Base-by-base conservation (phyloP, 2,113 vertebrate species). In the Odobenus rosmarus region DNA sequence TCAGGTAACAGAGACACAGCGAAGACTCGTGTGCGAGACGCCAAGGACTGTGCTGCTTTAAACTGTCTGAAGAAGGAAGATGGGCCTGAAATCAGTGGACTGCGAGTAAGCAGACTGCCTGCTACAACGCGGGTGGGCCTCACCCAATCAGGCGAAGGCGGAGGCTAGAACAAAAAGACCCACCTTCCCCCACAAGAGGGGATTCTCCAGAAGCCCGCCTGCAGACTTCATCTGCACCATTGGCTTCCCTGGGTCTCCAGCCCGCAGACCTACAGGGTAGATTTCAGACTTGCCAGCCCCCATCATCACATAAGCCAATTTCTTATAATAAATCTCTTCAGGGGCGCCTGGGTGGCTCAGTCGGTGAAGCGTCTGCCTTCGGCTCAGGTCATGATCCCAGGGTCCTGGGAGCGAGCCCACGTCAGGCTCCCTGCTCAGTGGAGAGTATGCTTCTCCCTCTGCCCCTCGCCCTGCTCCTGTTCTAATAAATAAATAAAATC, bases 151-250 rank as follows among this genome's bases (percentile, higher is more conserved):
- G 24, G 1, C 11, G 24, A 49, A 23, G 67, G 28, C 3, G 10
- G 2, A 4, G 0, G 46, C 46, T 46, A 0, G 23, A 31, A 46
- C 26, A 31, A 1, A 18, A 42, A 49, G 39, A 7, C 23, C 10
- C 0, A 18, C 28, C 18, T 51, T 42, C 39, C 10, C 7, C 4
- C 46, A n/a, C 74, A 4, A 11, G 14, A 46, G 15, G 28, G n/a
- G 3, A 1, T 9, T 36, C 39, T 53, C 62, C 57, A 19, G 55
- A 36, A 90, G n/a, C 4, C 1, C 15, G 14, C 36, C 79, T 8
- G 39, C 51, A 71, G 28, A 18, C 51, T 3, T 23, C 24, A 24
- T 8, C 89, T 12, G 26, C 62, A 7, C 10, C 7, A 5, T 1
- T 5, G 9, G 19, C 18, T 31, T 33, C 11, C 39, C 46, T 1